Conservation (phyloP, 2,113 vertebrate genomes). For the Atlantisia rogersi region DNA sequence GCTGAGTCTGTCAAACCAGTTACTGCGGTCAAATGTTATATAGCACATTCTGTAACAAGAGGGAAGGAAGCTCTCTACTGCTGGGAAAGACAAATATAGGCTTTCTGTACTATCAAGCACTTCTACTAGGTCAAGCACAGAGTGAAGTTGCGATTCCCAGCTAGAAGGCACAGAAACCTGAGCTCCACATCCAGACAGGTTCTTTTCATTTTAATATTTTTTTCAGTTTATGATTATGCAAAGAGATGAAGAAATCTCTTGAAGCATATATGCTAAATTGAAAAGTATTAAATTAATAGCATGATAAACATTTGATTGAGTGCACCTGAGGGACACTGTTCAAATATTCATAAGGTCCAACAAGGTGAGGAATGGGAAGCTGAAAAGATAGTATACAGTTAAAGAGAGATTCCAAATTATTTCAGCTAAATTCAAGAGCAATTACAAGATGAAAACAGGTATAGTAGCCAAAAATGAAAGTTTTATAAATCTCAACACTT, state of each 20-base stretch:
- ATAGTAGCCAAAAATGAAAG: neutral
- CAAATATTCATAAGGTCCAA: neutral
- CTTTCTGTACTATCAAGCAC: neutral
- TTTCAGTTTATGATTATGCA: neutral
- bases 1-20: neutral
- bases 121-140: neutral
- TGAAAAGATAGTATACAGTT: neutral
- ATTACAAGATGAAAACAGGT: neutral
- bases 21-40: neutral
- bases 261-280: neutral
- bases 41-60: neutral
- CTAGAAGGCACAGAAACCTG: neutral
- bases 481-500: neutral
- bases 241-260: neutral
- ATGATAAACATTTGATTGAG: neutral
- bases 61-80: neutral
- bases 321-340: neutral
- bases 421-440: neutral
- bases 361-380: neutral
- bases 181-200: neutral
- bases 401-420: neutral
- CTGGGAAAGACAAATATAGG: neutral
- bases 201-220: neutral
- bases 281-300: neutral
- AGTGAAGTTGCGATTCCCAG: neutral